Conservation (phyloP, 64 coral and sea anemone species). For the Cladopsammia gracilis region DNA sequence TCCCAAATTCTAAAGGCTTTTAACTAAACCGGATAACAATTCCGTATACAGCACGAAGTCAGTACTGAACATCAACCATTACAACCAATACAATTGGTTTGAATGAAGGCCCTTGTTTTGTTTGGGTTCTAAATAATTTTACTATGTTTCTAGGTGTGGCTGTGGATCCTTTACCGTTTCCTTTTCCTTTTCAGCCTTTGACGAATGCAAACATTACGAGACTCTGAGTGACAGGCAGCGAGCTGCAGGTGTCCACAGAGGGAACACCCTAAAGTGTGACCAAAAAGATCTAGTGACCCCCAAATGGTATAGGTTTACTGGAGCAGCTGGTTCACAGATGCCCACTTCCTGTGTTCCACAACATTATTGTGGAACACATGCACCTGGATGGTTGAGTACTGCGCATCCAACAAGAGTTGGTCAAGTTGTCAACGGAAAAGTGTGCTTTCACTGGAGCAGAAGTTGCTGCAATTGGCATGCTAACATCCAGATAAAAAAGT, state of each 20-base stretch:
- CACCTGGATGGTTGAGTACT: slow-evolving; percentile 45
- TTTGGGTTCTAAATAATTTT: too few species aligned
- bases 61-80: too few species aligned
- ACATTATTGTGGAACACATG: slow-evolving; percentile 22
- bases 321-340: slow-evolving; percentile 29
- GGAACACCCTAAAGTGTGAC: slow-evolving; percentile 9
- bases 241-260: background rate
- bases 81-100: too few species aligned
- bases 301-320: slow-evolving; percentile 60
- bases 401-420: slow-evolving; percentile 37
- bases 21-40: too few species aligned
- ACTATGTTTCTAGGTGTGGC: too few species aligned
- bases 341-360: slow-evolving; percentile 42
- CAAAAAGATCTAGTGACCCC: background rate
- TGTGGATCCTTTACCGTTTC: too few species aligned
- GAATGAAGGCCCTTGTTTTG: too few species aligned
- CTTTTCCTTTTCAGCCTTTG: background rate
- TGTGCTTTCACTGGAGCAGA: slow-evolving; percentile 15
- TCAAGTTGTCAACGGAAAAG: background rate
- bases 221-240: background rate
- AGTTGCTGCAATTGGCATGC: background rate
- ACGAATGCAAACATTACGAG: slow-evolving; percentile 1
- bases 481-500: slow-evolving; percentile 26
- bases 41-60: background rate
- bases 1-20: too few species aligned